Evolutionary conservation across 1,140 invertebrate genomes (phyloP), one percentile per base, ranked within the genome.

Genomic region (Octopus bimaculoides): DNA sequence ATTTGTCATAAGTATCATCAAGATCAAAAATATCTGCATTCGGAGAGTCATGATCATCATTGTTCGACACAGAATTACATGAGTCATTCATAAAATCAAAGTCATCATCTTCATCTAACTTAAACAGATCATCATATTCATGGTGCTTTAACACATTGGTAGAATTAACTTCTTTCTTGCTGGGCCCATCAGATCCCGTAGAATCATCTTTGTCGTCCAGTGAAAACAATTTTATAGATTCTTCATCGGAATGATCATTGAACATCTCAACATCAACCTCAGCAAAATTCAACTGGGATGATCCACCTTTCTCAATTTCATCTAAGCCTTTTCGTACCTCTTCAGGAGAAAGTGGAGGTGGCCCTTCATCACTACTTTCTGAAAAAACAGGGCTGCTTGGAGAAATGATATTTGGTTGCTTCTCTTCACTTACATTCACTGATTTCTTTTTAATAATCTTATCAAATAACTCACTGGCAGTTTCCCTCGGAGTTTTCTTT

Each of bases 381-480:
- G 74, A 52, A 52, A 12, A 20, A 52, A 52, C 74, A 7, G 74
- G 74, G 17, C 41, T 52, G 17, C 17, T 17, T 10, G 74, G 17
- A 7, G 74, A 75, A 52, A 52, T 52, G 74, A 75, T 75, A 52
- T 75, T 75, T 12, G 74, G 74, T 20, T n/a, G 74, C 52, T 75
- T 52, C 52, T 75, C 74, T 10, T 75, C 74, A 41, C 74, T 26
- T 5, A 75, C 8, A 7, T 52, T 52, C 52, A 53, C 41, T 14
- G 74, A 52, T 52, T 75, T 75, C 74, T 75, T 75, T 52, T 53
- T 52, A 41, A 75, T 75, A 41, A 75, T 75, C 74, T 53, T 52
- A 41, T 75, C 74, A 52, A 75, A 75, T 14, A 75, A 52, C 52
- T 75, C 74, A 52, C 74, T 75, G 6, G 74, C 74, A 17, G 74